A percentile compares a stretch with the other conserved stretches of the same genome.
phyloP scores from a whole-genome alignment of 2,113 vertebrate genomes.

The Genyomyrus donnyi region DNA sequence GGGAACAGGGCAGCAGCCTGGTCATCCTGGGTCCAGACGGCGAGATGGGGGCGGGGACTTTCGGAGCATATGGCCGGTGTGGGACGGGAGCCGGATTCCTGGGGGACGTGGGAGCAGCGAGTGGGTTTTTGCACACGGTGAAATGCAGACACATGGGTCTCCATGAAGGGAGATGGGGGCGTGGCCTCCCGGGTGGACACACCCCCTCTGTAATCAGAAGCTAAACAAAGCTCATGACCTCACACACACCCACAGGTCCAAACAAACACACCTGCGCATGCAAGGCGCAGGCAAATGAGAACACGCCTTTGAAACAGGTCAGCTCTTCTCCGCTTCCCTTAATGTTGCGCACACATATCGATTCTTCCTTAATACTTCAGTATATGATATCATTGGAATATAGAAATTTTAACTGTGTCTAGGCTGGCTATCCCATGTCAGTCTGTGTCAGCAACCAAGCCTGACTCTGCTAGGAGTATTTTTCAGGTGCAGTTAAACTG shows the following conservation, averaged over 20 bases:
- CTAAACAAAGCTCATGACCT: neutral
- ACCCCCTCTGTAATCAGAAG: slow-evolving; percentile 1
- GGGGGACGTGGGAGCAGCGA: neutral
- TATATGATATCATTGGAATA: neutral
- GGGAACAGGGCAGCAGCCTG: neutral
- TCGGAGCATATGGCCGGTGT: neutral
- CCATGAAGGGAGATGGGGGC: neutral
- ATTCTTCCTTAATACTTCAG: neutral
- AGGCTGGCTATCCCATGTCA: neutral
- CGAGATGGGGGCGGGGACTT: neutral
- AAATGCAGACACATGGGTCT: neutral
- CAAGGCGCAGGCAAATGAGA: neutral
- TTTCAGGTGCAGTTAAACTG: neutral
- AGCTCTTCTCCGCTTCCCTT: neutral
- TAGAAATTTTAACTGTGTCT: neutral
- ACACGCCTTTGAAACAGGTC: neutral
- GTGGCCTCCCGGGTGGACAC: neutral
- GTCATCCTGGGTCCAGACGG: neutral
- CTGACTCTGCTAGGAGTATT: neutral
- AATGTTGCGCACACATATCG: neutral
- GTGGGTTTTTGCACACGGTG: neutral
- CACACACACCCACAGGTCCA: neutral
- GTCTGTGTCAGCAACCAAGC: neutral
- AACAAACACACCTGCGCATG: neutral
- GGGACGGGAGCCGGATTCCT: neutral